Conservation (phyloP, 2,113 vertebrate genomes). For the Cheilinus undulatus region DNA sequence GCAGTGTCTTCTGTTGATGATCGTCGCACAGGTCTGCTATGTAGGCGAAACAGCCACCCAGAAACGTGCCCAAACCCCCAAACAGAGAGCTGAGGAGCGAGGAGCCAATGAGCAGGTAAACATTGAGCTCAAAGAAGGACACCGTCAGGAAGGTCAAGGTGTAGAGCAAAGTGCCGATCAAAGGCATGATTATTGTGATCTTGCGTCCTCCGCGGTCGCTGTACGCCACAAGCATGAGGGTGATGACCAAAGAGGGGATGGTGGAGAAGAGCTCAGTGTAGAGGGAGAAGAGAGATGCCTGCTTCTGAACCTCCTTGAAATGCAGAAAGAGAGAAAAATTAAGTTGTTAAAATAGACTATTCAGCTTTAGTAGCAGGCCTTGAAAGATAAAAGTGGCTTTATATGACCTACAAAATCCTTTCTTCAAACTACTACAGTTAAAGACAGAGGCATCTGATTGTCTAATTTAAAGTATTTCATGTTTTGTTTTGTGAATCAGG, state of each 20-base stretch:
- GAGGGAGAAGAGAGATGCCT: conserved; percentile 88
- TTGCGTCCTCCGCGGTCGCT: conserved; percentile 92
- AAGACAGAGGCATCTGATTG: background rate
- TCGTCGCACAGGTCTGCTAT: conserved; percentile 89
- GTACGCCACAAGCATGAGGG: conserved; percentile 90
- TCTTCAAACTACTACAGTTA: background rate
- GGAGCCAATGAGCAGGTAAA: conserved; percentile 86
- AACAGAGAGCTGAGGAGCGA: conserved; percentile 86
- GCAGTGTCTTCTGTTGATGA: conserved; percentile 87
- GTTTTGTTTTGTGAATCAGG: conserved; percentile 1
- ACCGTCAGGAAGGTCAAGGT: conserved; percentile 79
- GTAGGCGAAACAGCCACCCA: conserved; percentile 93
- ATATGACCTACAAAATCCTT: background rate
- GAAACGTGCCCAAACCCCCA: conserved; percentile 89
- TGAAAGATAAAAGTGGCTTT: background rate
- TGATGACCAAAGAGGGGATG: conserved; percentile 88
- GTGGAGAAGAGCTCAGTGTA: conserved; percentile 87
- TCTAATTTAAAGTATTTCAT: background rate
- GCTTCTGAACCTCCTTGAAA: conserved; percentile 90
- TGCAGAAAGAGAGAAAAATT: conserved; percentile 21
- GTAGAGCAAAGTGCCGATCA: conserved; percentile 84
- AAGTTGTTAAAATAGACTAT: background rate
- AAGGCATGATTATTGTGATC: conserved; percentile 88
- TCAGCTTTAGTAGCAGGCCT: background rate
- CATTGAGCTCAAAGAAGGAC: conserved; percentile 86